Percentiles rank a stretch among this genome's conserved stretches.
phyloP scores from a whole-genome alignment of 2,888 invertebrate genomes.

The Anodontia alba region DNA sequence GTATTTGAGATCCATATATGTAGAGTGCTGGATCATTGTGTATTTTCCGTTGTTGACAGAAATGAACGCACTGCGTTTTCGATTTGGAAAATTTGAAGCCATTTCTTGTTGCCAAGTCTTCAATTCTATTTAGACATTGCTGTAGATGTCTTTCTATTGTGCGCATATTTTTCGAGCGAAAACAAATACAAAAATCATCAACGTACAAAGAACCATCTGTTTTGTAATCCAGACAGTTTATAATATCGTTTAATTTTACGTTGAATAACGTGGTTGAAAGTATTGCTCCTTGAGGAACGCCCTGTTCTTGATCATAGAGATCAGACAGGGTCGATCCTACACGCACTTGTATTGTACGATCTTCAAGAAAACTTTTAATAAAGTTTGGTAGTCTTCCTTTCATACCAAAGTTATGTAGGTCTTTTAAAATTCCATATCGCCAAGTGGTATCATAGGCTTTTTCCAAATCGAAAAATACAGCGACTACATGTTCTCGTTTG shows the following conservation, averaged over 20 bases:
- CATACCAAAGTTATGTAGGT: background rate
- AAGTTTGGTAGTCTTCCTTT: background rate
- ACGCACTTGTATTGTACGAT: background rate
- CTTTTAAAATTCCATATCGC: constrained; percentile 42
- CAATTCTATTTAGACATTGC: no score
- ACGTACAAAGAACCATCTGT: constrained; percentile 28
- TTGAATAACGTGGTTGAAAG: background rate
- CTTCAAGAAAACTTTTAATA: background rate
- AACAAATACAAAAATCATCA: constrained; percentile 25
- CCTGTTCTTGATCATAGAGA: background rate
- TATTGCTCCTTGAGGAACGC: background rate
- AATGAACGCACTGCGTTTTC: constrained; percentile 50
- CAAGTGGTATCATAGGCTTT: constrained; percentile 39
- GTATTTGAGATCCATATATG: constrained; percentile 24
- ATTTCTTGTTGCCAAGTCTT: constrained; percentile 20
- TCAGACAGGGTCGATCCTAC: background rate
- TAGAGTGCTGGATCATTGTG: constrained; percentile 34
- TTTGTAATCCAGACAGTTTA: background rate
- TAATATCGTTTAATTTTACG: constrained; percentile 9
- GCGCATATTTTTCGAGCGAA: background rate
- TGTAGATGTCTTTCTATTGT: constrained; percentile 22
- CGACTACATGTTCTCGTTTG: constrained; percentile 55
- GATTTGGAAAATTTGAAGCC: constrained; percentile 45
- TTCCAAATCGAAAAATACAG: constrained; percentile 53
- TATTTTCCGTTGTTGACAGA: constrained; percentile 29